phyloP scores from a whole-genome alignment of 2,888 invertebrate genomes.

The Gari tellinella region DNA sequence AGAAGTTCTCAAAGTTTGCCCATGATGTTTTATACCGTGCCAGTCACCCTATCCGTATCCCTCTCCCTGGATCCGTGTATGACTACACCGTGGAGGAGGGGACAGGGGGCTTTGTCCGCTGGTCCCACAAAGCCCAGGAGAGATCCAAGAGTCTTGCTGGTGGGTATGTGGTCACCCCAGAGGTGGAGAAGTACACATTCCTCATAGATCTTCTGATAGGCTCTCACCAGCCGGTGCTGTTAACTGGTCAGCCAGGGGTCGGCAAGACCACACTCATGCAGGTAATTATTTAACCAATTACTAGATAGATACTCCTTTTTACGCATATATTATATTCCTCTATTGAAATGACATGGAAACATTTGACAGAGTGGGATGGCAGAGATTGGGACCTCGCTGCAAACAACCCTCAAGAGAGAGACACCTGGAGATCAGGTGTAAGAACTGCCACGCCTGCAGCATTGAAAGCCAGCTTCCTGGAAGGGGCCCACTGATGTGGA shows the following conservation, averaged over 20 bases:
- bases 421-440: too few relatives aligned
- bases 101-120: slow-evolving; percentile 74
- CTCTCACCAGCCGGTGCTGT: slow-evolving; percentile 77
- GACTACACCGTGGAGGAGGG: slow-evolving; percentile 79
- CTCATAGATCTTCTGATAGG: slow-evolving; percentile 77
- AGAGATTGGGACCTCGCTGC: too few relatives aligned
- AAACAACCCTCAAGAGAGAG: too few relatives aligned
- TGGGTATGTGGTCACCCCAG: slow-evolving; percentile 78
- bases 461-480: too few relatives aligned
- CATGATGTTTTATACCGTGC: slow-evolving; percentile 80
- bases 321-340: too few relatives aligned
- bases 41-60: slow-evolving; percentile 76
- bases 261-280: slow-evolving; percentile 81
- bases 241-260: slow-evolving; percentile 82
- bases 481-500: too few relatives aligned
- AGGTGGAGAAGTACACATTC: slow-evolving; percentile 81
- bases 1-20: slow-evolving; percentile 81
- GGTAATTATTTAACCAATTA: slow-evolving; percentile 64
- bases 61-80: slow-evolving; percentile 77
- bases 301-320: too few relatives aligned
- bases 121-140: slow-evolving; percentile 78
- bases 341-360: too few relatives aligned
- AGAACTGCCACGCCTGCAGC: too few relatives aligned
- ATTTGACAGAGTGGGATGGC: too few relatives aligned
- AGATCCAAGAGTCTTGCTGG: slow-evolving; percentile 69